These are phyloP conservation scores for Cochlearius cochlearius DNA, from an alignment of 2,113 vertebrate species.

Conservation along the genomic window DNA sequence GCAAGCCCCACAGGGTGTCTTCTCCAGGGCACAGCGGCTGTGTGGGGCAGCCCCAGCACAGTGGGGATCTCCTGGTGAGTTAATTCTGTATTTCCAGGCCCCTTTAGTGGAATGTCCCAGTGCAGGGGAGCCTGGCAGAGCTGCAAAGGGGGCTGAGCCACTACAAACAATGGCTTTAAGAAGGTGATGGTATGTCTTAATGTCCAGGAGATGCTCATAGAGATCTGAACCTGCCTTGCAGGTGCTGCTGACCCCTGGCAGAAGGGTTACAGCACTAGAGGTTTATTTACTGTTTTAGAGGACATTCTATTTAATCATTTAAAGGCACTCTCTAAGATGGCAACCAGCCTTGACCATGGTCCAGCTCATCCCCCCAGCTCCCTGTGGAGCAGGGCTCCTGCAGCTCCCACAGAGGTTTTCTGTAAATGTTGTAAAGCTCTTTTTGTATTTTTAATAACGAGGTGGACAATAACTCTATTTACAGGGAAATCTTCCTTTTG, in stretches of 20 bases:
- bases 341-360: constrained; percentile 15
- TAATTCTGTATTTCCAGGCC: not conserved
- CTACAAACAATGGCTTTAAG: not conserved
- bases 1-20: not conserved
- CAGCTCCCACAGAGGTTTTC: constrained; percentile 2
- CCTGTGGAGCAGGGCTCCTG: not conserved
- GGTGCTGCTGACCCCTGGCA: not conserved
- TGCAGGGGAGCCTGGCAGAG: not conserved
- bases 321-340: constrained; percentile 2
- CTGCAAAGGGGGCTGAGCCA: not conserved
- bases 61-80: not conserved
- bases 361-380: constrained; percentile 19
- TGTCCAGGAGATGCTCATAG: not conserved
- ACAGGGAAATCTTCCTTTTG: constrained; percentile 31
- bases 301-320: constrained; percentile 2
- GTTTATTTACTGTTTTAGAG: not conserved
- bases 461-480: constrained; percentile 49
- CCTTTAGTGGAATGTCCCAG: not conserved
- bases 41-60: not conserved
- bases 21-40: not conserved
- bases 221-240: not conserved
- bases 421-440: constrained; percentile 27
- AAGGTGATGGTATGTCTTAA: not conserved
- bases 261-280: not conserved
- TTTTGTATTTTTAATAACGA: constrained; percentile 46